Evolutionary conservation across 2,888 invertebrate species (phyloP), one percentile per base, ranked within the genome.

Genomic region (Aquatica leii): DNA sequence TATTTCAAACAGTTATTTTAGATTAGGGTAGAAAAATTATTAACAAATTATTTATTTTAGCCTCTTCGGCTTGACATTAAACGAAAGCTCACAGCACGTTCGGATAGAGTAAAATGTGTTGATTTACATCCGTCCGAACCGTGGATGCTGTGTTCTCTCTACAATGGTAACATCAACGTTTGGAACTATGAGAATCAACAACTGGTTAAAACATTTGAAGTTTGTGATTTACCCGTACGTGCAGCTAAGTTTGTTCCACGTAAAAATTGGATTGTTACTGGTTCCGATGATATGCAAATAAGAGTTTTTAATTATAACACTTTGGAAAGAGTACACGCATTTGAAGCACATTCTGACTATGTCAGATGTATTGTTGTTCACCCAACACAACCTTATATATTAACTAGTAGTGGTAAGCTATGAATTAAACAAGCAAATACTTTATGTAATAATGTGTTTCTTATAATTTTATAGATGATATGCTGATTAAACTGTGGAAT

Each of bases 291-390:
- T 80, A 95, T 95, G 92, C 93, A 93, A 80, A 91, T 99, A 20
- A 87, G 98, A 66, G 92, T 98, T 24, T 98, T 95, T 82, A 99
- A 99, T 83, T 99, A 99, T 83, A 99, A 99, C 82, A 99, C 99
- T 0, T 82, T 98, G 71, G 99, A 99, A 80, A 86, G 97, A 72
- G 93, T 97, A 2, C 97, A 98, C 78, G 88, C 94, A 2, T 98
- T 94, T 81, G 99, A 99, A 81, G 99, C 99, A 0, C 99, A 99
- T 82, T 97, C 98, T 1, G 99, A 99, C 83, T 99, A 99, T 81
- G 91, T 99, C 18, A 87, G 98, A 67, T 95, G 94, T 76, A 97
- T 99, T 75, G 95, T 94, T 4, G 91, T 99, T 9, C 99, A 99
- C 84, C 98, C 99, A 2, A 94, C 96, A 46, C 98, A 98, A 78